phyloP scores from a whole-genome alignment of 2,888 invertebrate genomes.

The Acholoe squamosa region DNA sequence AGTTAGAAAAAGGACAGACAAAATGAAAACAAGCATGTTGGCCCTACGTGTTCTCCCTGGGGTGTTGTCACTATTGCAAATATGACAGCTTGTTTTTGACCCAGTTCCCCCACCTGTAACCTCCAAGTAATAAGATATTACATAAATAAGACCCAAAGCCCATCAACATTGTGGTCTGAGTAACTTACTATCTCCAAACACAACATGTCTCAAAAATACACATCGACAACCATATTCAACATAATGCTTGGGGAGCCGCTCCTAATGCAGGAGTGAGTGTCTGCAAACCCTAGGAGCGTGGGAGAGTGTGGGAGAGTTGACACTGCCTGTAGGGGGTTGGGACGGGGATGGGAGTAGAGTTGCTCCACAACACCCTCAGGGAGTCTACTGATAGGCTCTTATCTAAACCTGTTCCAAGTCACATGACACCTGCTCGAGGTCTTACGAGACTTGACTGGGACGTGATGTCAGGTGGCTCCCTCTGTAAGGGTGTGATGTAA shows the following conservation, averaged over 20 bases:
- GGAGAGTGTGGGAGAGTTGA: not conserved
- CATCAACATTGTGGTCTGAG: not conserved
- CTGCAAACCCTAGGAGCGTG: conserved; percentile 39
- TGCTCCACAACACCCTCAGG: not conserved
- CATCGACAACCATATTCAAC: not conserved
- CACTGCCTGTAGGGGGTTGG: not conserved
- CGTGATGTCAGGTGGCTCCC: conserved; percentile 31
- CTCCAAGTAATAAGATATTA: conserved; percentile 3
- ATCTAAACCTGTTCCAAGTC: conserved; percentile 42
- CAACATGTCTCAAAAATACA: not conserved
- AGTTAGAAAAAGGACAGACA: no score
- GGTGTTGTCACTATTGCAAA: no score
- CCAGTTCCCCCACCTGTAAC: no score
- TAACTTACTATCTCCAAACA: not conserved
- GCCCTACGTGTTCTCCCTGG: no score
- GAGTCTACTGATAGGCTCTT: conserved; percentile 24
- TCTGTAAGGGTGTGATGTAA: no score
- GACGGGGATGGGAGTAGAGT: not conserved
- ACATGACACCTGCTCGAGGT: conserved; percentile 52
- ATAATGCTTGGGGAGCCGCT: conserved; percentile 1
- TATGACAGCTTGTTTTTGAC: no score
- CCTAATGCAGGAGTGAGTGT: not conserved
- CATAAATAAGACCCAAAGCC: not conserved
- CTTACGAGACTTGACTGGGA: conserved; percentile 33
- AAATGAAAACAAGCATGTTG: no score